phyloP scores from a whole-genome alignment of 2,888 invertebrate genomes.

The Oasisia sp. region DNA sequence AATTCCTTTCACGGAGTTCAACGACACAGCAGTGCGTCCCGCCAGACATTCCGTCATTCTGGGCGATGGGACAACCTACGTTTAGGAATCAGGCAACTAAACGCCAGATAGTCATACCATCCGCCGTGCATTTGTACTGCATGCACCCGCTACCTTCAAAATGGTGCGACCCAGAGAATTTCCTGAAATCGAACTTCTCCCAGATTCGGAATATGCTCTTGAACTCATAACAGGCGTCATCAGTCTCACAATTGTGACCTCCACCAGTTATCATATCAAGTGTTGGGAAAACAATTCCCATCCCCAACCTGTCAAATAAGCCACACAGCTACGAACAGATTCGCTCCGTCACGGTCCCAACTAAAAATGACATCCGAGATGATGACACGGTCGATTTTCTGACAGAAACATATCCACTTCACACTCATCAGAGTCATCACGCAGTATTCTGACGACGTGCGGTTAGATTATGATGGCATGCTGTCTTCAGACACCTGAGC shows the following conservation, averaged over 20 bases:
- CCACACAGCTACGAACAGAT: no score
- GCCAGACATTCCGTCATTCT: slow-evolving; percentile 3
- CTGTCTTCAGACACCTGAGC: no score
- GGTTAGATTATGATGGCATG: no score
- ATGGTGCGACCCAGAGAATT: slow-evolving; percentile 29
- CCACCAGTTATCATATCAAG: not conserved
- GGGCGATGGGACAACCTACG: slow-evolving; percentile 7
- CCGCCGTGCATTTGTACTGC: slow-evolving; percentile 17
- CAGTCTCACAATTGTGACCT: not conserved
- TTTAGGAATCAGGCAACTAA: not conserved
- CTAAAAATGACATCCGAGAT: no score
- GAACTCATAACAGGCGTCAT: not conserved
- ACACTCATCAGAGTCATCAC: no score
- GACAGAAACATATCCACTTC: no score
- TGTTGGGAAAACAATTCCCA: no score
- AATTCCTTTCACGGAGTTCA: not conserved
- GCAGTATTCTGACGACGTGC: no score
- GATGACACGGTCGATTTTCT: no score
- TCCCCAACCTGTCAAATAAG: no score
- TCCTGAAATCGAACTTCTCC: slow-evolving; percentile 27
- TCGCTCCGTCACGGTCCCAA: no score
- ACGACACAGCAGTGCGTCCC: not conserved
- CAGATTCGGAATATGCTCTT: not conserved
- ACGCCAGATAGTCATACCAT: not conserved
- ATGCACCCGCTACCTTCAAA: slow-evolving; percentile 18